phyloP scores from a whole-genome alignment of 2,888 invertebrate genomes.

The Itoplectis maculator region DNA sequence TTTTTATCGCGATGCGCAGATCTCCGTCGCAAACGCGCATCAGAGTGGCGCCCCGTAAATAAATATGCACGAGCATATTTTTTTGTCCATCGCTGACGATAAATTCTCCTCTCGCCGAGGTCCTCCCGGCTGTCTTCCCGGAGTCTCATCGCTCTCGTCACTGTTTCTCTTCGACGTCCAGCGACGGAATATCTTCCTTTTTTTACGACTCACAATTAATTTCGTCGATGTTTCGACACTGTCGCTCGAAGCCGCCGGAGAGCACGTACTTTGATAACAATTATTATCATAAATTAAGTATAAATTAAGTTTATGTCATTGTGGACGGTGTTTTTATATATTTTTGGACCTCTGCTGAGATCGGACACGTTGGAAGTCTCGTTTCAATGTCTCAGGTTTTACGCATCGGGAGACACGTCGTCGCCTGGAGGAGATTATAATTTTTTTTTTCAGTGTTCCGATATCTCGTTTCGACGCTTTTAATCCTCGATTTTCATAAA shows the following conservation, averaged over 20 bases:
- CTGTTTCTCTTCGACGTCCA: constrained; percentile 10
- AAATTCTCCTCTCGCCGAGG: constrained; percentile 45
- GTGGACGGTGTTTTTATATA: constrained; percentile 13
- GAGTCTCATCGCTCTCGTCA: constrained; percentile 13
- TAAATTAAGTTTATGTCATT: too few relatives aligned
- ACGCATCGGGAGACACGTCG: too few relatives aligned
- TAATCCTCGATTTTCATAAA: background rate
- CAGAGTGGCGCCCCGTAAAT: constrained; percentile 73
- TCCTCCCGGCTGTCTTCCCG: constrained; percentile 10
- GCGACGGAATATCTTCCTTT: constrained; percentile 16
- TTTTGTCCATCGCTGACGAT: constrained; percentile 55
- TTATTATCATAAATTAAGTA: too few relatives aligned
- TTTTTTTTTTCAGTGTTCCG: constrained; percentile 28
- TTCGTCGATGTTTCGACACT: constrained; percentile 27
- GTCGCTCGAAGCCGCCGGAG: background rate
- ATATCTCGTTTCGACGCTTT: background rate
- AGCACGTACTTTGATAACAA: too few relatives aligned
- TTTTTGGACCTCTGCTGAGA: constrained; percentile 12
- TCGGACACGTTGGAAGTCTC: background rate
- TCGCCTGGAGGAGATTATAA: too few relatives aligned
- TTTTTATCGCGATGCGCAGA: constrained; percentile 2
- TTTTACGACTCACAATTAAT: constrained; percentile 43
- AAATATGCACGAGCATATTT: constrained; percentile 55
- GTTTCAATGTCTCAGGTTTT: background rate
- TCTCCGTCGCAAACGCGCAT: constrained; percentile 69